phyloP scores from a whole-genome alignment of 1,140 invertebrate genomes.

The Drosophila ohnishii region DNA sequence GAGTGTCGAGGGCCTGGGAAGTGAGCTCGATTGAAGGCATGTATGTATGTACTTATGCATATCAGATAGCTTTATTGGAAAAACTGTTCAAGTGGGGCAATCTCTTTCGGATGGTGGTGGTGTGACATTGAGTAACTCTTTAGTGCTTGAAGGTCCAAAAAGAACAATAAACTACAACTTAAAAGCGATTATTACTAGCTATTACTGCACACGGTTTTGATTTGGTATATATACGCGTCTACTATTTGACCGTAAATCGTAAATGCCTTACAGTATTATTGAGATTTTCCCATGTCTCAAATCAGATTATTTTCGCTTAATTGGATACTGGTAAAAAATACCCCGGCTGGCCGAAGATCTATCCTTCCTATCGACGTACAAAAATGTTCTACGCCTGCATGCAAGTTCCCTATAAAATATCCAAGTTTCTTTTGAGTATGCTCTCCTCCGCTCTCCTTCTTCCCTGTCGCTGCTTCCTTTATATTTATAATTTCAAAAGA shows the following conservation, averaged over 20 bases:
- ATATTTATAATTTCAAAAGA: constrained; percentile 52
- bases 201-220: constrained; percentile 45
- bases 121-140: constrained; percentile 33
- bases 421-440: constrained; percentile 60
- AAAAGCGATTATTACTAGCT: constrained; percentile 53
- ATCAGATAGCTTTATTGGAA: constrained; percentile 48
- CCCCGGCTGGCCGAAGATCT: constrained; percentile 38
- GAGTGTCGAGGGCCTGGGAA: constrained; percentile 85
- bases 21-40: constrained; percentile 47
- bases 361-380: constrained; percentile 24
- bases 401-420: constrained; percentile 60
- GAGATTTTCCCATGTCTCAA: constrained; percentile 27
- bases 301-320: constrained; percentile 19
- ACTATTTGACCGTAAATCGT: constrained; percentile 32
- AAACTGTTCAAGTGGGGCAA: constrained; percentile 36
- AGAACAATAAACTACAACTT: constrained; percentile 34
- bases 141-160: constrained; percentile 31
- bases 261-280: constrained; percentile 54
- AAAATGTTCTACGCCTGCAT: constrained; percentile 50
- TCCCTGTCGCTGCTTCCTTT: constrained; percentile 19
- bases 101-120: constrained; percentile 13
- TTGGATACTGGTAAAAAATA: constrained; percentile 37
- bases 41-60: constrained; percentile 22
- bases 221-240: constrained; percentile 55
- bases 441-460: neutral